phyloP scores from a whole-genome alignment of 2,797 vertebrate genomes.

The Arremon brunneinucha region DNA sequence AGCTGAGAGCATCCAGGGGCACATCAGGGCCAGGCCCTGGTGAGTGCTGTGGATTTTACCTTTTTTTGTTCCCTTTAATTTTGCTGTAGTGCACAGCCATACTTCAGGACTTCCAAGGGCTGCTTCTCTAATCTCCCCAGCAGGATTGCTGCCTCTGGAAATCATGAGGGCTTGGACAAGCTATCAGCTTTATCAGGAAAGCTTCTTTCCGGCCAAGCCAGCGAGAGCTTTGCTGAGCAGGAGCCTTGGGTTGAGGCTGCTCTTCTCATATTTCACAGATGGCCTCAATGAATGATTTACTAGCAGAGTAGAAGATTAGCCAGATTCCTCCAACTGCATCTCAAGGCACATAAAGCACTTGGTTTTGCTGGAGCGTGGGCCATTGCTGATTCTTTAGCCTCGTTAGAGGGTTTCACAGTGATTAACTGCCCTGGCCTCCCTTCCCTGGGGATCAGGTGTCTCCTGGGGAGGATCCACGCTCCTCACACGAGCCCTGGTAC shows the following conservation, averaged over 20 bases:
- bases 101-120: not conserved
- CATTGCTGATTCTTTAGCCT: not conserved
- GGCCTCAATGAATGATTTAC: slow-evolving; percentile 62
- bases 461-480: not conserved
- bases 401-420: not conserved
- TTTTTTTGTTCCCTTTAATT: not conserved
- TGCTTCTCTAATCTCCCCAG: slow-evolving; percentile 23
- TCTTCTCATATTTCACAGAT: slow-evolving; percentile 61
- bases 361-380: not conserved
- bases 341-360: not conserved
- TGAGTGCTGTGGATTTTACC: rapidly evolving
- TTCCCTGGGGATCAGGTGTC: not conserved
- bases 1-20: rapidly evolving
- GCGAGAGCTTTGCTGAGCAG: not conserved
- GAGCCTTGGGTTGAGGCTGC: slow-evolving; percentile 28
- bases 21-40: not conserved
- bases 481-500: rapidly evolving
- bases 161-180: slow-evolving; percentile 9
- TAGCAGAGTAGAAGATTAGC: slow-evolving; percentile 59
- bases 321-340: slow-evolving; percentile 51
- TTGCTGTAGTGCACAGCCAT: not conserved
- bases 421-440: not conserved
- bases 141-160: slow-evolving; percentile 41
- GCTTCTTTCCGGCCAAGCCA: slow-evolving; percentile 39
- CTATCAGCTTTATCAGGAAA: slow-evolving; percentile 53